These are phyloP conservation scores for Tokudaia muenninki DNA, from an alignment of 2,797 vertebrate genomes.

Conservation along the genomic window DNA sequence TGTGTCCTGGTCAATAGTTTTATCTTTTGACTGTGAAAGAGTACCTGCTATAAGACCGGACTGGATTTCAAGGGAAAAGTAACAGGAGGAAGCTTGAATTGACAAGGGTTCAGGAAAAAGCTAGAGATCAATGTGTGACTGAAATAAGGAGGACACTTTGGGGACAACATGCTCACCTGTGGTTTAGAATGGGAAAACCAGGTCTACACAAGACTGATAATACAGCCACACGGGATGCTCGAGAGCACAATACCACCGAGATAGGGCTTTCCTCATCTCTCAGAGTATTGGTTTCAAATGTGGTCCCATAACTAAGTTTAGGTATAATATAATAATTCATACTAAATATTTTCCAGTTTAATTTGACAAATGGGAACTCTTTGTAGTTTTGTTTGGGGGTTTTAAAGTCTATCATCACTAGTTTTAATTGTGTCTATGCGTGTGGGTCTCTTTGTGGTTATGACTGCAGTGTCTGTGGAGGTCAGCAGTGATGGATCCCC, in stretches of 20 bases:
- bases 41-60: neutral
- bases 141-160: neutral
- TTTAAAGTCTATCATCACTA: neutral
- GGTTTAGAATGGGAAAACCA: too few species aligned
- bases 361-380: constrained; percentile 55
- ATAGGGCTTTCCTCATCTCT: accelerated
- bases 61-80: constrained; percentile 14
- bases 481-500: neutral
- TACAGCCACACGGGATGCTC: too few species aligned
- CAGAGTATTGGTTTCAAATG: neutral
- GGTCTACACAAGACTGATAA: neutral
- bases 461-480: neutral
- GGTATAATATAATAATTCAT: neutral
- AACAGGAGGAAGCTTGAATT: neutral
- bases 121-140: neutral
- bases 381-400: neutral
- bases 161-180: accelerated
- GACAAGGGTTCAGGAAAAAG: neutral
- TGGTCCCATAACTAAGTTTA: neutral
- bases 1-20: neutral
- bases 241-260: accelerated
- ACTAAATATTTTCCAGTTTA: neutral
- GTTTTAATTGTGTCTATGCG: neutral
- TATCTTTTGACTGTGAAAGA: neutral
- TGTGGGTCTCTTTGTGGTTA: neutral